Percentiles rank a stretch among this genome's conserved stretches.
These are phyloP conservation scores for Busseola fusca DNA, from an alignment of 2,888 invertebrate species.

Conservation along the genomic window DNA sequence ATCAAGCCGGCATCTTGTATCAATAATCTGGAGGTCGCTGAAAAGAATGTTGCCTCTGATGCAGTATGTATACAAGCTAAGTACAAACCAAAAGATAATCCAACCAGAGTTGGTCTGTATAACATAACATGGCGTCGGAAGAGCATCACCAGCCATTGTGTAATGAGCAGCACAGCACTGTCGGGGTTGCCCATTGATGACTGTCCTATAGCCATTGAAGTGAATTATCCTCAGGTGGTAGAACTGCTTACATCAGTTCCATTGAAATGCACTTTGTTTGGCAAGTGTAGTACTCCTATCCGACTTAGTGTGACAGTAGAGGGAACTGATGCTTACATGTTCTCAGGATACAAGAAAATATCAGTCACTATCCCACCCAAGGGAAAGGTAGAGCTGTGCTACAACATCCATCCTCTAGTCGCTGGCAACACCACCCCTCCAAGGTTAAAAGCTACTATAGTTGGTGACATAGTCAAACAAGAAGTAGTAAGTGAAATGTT, in stretches of 20 bases:
- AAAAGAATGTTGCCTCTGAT: constrained; percentile 83
- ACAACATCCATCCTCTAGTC: constrained; percentile 94
- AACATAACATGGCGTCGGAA: constrained; percentile 85
- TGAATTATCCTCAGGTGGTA: constrained; percentile 92
- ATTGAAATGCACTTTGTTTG: constrained; percentile 92
- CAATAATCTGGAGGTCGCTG: constrained; percentile 79
- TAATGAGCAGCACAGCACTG: constrained; percentile 88
- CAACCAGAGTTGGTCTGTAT: constrained; percentile 82
- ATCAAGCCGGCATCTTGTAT: constrained; percentile 78
- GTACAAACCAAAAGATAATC: constrained; percentile 81
- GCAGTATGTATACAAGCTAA: constrained; percentile 82
- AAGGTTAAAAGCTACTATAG: constrained; percentile 86
- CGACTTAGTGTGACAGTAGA: constrained; percentile 93
- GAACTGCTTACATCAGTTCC: constrained; percentile 92
- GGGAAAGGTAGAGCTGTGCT: constrained; percentile 90
- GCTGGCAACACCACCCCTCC: constrained; percentile 93
- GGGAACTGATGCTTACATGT: constrained; percentile 97
- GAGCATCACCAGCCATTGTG: constrained; percentile 73
- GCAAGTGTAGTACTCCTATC: constrained; percentile 92
- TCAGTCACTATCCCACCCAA: constrained; percentile 90
- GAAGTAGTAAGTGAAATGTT: constrained; percentile 84
- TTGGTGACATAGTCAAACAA: constrained; percentile 80
- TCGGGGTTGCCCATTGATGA: constrained; percentile 89
- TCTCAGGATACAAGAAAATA: constrained; percentile 97
- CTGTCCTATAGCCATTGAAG: constrained; percentile 89